Evolutionary conservation across 2,797 vertebrate species (phyloP), one percentile per base, ranked within the genome.

Genomic region (Loriculus beryllinus): DNA sequence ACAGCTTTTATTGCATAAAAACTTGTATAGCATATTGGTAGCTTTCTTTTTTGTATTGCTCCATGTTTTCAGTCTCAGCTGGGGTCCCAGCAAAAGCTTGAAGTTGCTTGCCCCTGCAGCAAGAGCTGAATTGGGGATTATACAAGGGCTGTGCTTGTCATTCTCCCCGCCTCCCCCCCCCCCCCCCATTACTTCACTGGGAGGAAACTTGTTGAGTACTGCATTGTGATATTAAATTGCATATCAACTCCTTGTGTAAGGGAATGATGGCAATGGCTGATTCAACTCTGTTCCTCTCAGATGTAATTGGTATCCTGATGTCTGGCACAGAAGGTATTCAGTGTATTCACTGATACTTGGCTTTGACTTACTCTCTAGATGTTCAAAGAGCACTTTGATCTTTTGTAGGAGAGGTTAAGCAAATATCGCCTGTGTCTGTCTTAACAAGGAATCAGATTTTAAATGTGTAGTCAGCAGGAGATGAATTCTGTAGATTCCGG

Each of bases 341-440:
- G 11, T 11, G 42, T 21, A 83, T 70, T 70, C 48, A 77, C 51
- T 67, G 64, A 72, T 35, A 68, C 26, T 11, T 63, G 37, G 43
- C 85, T 65, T 89, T 71, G n/a, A 52, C 64, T 78, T 80, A 45
- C 31, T 57, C 29, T 74, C 28, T 80, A 21, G 35, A 2, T 69
- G 75, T 82, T 88, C 49, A 75, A 80, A 81, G 42, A 94, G 26
- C 7, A 28, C 40, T 88, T 90, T 68, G 54, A 75, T 88, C 47
- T 91, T 65, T 65, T 1, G 1, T 26, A 57, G 52, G 14, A 42
- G 57, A 92, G 69, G 69, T 80, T 94, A 86, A 92, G 25, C 31
- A 92, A 86, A 88, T 37, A 69, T 51, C 60, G 45, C 33, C 43
- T 45, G 13, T 74, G 37, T 23, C 51, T 74, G 7, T 60, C 62